Evolutionary conservation across 2,797 vertebrate genomes (phyloP).

Genomic region (Chiroxiphia lanceolata): DNA sequence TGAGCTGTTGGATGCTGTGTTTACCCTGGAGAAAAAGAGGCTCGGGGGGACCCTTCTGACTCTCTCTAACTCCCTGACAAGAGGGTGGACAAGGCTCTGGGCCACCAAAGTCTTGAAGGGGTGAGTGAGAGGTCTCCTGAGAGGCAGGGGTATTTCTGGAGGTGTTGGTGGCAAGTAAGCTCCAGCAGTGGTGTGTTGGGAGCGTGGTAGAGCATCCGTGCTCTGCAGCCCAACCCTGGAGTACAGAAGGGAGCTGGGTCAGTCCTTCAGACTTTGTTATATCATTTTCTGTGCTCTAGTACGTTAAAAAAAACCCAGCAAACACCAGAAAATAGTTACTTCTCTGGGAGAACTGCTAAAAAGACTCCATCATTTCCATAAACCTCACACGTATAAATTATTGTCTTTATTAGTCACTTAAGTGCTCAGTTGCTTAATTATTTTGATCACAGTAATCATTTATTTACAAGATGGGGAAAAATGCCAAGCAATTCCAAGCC

Average conservation of each 20-base stretch:
- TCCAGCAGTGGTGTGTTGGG: background rate
- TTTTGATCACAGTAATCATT: slow-evolving; percentile 64
- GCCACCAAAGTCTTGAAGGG: background rate
- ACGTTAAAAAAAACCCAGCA: background rate
- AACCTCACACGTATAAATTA: slow-evolving; percentile 19
- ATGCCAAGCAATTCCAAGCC: slow-evolving; percentile 53
- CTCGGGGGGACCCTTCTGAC: rapidly evolving
- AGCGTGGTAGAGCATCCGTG: rapidly evolving
- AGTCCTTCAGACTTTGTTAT: background rate
- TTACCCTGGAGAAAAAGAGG: background rate
- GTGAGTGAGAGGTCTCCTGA: background rate
- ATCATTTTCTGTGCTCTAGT: background rate
- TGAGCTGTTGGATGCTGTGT: background rate
- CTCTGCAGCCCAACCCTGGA: background rate
- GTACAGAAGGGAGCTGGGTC: background rate
- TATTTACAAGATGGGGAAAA: slow-evolving; percentile 60
- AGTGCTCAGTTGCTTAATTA: slow-evolving; percentile 65
- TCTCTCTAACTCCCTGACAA: background rate
- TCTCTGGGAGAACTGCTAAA: background rate
- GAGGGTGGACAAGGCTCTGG: background rate
- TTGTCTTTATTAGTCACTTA: slow-evolving; percentile 25
- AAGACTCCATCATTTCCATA: slow-evolving; percentile 28
- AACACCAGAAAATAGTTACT: background rate
- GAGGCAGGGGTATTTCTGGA: background rate
- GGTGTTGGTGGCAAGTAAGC: background rate